Conservation (phyloP, 2,888 invertebrate species). For the Tryphoninae sp. region DNA sequence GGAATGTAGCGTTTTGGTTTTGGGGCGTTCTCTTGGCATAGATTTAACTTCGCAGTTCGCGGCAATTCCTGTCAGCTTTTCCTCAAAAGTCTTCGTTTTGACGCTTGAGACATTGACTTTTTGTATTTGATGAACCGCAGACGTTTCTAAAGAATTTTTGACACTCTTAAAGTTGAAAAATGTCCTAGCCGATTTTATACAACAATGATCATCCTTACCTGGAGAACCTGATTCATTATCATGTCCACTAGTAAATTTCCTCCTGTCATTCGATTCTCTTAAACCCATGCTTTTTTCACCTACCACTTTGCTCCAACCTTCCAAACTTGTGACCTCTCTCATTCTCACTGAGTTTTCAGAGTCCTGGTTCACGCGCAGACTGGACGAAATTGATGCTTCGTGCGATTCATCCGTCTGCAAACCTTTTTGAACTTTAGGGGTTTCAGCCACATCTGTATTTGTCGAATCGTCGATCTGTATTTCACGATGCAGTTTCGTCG, state of each 20-base stretch:
- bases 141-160: constrained; percentile 3
- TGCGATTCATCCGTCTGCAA: constrained; percentile 13
- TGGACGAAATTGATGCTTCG: neutral
- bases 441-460: neutral
- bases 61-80: constrained; percentile 10
- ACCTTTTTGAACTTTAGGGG: constrained; percentile 12
- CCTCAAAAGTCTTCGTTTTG: constrained; percentile 29
- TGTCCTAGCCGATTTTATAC: neutral
- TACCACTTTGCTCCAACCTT: constrained; percentile 67
- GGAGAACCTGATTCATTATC: constrained; percentile 1
- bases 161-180: neutral
- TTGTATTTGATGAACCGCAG: constrained; percentile 6
- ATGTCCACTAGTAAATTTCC: neutral
- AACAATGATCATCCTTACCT: constrained; percentile 17
- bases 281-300: constrained; percentile 3
- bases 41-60: constrained; percentile 16
- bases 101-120: constrained; percentile 31
- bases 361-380: neutral
- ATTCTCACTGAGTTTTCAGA: constrained; percentile 9
- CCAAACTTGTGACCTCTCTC: constrained; percentile 63
- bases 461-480: constrained; percentile 13
- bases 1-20: constrained; percentile 34
- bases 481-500: neutral
- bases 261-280: constrained; percentile 32
- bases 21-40: constrained; percentile 31